A percentile compares a stretch with the other conserved stretches of the same genome.
These are phyloP conservation scores for Lutjanus campechanus DNA, from an alignment of 2,797 vertebrate genomes.

Conservation along the genomic window DNA sequence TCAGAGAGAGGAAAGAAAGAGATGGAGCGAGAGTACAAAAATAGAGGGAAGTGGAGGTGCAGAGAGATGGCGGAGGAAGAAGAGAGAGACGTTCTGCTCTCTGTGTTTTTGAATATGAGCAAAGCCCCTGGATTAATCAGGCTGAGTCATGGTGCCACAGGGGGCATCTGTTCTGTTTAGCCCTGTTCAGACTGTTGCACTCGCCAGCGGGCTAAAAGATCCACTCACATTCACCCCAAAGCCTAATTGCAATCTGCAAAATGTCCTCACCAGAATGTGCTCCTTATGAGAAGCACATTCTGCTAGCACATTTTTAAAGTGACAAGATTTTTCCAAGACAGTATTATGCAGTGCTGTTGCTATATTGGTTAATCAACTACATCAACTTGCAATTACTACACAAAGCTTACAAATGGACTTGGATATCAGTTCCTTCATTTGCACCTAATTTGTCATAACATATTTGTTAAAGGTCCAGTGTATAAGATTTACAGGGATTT, in stretches of 20 bases:
- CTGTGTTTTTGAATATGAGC: slow-evolving; percentile 55
- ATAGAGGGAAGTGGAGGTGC: slow-evolving; percentile 17
- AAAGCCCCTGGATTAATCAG: slow-evolving; percentile 67
- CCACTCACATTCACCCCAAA: slow-evolving; percentile 44
- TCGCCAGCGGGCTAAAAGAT: slow-evolving; percentile 44
- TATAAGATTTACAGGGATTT: no score
- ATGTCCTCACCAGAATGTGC: slow-evolving; percentile 34
- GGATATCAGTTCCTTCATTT: neutral
- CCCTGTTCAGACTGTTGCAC: slow-evolving; percentile 48
- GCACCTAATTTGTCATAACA: neutral
- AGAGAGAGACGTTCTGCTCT: slow-evolving; percentile 20
- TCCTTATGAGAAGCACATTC: slow-evolving; percentile 6
- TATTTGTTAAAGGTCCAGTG: neutral
- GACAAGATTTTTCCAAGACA: neutral
- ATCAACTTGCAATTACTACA: neutral
- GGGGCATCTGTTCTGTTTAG: slow-evolving; percentile 61
- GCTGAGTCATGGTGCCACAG: slow-evolving; percentile 55
- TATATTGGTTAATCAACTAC: neutral
- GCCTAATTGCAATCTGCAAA: slow-evolving; percentile 52
- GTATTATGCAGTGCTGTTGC: neutral
- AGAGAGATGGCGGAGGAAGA: slow-evolving; percentile 16
- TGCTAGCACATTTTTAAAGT: neutral
- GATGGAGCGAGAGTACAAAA: slow-evolving; percentile 26
- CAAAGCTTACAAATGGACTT: neutral
- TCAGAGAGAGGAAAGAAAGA: slow-evolving; percentile 10